A percentile compares a stretch with the other conserved stretches of the same genome.
Conservation (phyloP, 1,140 invertebrate genomes). For the Drosophila eugracilis region DNA sequence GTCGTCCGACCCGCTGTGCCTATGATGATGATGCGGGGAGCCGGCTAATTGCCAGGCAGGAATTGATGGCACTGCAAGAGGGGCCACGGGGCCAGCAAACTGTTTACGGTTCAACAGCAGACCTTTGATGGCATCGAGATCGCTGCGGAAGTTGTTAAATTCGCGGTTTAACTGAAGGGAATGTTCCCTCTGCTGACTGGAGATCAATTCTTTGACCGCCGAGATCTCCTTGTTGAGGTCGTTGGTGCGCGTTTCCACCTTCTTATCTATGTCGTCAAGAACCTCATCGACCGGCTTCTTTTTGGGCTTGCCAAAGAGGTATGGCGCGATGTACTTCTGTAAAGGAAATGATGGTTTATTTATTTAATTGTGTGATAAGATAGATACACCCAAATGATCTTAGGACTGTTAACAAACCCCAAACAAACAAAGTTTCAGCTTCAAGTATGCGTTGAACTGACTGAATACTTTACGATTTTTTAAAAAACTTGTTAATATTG, state of each 20-base stretch:
- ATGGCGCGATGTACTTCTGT: conserved; percentile 88
- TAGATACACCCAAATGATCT: neutral
- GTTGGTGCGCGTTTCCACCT: conserved; percentile 87
- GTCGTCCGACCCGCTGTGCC: conserved; percentile 74
- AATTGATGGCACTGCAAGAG: conserved; percentile 88
- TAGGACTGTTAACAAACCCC: neutral
- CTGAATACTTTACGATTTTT: too few relatives aligned
- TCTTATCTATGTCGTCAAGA: conserved; percentile 88
- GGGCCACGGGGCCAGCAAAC: conserved; percentile 87
- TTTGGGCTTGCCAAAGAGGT: conserved; percentile 88
- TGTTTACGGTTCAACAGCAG: conserved; percentile 91
- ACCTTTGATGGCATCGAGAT: conserved; percentile 91
- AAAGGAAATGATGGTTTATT: conserved; percentile 19
- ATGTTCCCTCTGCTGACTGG: conserved; percentile 85
- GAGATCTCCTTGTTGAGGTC: conserved; percentile 87
- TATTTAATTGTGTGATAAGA: too few relatives aligned
- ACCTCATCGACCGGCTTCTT: conserved; percentile 87
- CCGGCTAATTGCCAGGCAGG: conserved; percentile 90
- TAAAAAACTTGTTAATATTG: neutral
- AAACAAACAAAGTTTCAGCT: too few relatives aligned
- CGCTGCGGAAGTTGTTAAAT: conserved; percentile 89
- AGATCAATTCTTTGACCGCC: conserved; percentile 84
- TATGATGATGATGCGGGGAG: conserved; percentile 67
- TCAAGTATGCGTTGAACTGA: too few relatives aligned
- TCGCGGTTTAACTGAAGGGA: conserved; percentile 87